phyloP scores from a whole-genome alignment of 2,797 vertebrate genomes.

The Vultur gryphus region DNA sequence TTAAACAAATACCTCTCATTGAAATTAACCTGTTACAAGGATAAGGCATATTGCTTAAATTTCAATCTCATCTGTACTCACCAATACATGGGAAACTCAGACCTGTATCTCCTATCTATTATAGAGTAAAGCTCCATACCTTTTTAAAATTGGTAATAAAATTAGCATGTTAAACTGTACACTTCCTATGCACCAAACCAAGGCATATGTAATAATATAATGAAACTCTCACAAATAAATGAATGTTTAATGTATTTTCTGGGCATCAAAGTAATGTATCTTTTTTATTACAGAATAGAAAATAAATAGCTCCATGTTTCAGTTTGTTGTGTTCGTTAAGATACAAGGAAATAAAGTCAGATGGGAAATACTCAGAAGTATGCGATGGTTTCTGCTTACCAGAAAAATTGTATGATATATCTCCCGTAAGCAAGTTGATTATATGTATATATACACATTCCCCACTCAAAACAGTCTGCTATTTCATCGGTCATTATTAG shows the following conservation, averaged over 20 bases:
- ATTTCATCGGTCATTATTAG: background rate
- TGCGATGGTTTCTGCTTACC: background rate
- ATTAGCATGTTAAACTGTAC: background rate
- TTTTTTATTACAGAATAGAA: background rate
- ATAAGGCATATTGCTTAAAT: background rate
- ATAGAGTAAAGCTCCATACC: background rate
- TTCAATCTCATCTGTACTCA: background rate
- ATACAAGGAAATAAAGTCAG: constrained; percentile 15
- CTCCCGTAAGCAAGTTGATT: background rate
- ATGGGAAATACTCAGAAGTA: background rate
- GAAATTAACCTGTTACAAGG: background rate
- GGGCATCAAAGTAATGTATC: background rate
- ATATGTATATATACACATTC: background rate
- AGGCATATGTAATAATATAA: constrained; percentile 9
- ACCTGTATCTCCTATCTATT: background rate
- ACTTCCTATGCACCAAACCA: background rate
- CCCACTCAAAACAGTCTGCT: background rate
- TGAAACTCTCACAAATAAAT: constrained; percentile 25
- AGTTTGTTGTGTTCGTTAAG: constrained; percentile 3
- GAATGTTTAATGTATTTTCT: constrained; percentile 43
- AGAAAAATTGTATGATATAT: background rate
- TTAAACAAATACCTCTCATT: background rate
- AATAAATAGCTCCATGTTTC: constrained; percentile 13
- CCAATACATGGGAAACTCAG: background rate
- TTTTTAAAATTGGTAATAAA: constrained; percentile 1